Evolutionary conservation across 1,140 invertebrate species (phyloP), one percentile per base, ranked within the genome.

Genomic region (Telenomus remus): DNA sequence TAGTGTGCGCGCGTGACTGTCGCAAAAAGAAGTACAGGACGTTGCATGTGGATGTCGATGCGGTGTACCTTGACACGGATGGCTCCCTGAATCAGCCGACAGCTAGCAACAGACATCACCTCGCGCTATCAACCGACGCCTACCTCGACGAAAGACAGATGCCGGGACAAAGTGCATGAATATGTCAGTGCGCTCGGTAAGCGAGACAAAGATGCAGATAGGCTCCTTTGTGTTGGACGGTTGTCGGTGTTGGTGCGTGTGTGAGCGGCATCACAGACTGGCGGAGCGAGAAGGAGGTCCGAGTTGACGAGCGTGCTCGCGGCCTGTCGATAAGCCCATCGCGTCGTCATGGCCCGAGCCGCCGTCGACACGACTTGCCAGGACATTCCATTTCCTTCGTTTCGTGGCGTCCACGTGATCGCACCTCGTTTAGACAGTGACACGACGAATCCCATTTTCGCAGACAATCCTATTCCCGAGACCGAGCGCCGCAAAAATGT

Each of bases 21-120:
- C 57, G 76, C 64, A 84, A 82, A 84, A 85, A 84, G 78, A 79
- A 78, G 79, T 79, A 84, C 78, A 83, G 82, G 82, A 84, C 80
- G 80, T 86, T 81, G 84, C 80, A 81, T 84, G 81, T 83, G 83
- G 80, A 80, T 79, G 79, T 75, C 82, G 84, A 87, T 87, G 86
- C 81, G 84, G 87, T 87, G 85, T 87, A 86, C 87, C 87, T 88
- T 88, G 87, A 87, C 87, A 88, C 83, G 85, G 87, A 88, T 87
- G 86, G 81, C 85, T 87, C 86, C 83, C 86, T 86, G 86, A 88
- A 87, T 87, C 83, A 86, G 80, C 83, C 77, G 78, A 82, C 84
- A 78, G 84, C 85, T 81, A 81, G 82, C 84, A 82, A 83, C 83
- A 83, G 84, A 84, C 80, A 85, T 83, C 82, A 80, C 74, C 78